These are phyloP conservation scores for Sogatella furcifera DNA, from an alignment of 1,140 invertebrate species.

Conservation along the genomic window DNA sequence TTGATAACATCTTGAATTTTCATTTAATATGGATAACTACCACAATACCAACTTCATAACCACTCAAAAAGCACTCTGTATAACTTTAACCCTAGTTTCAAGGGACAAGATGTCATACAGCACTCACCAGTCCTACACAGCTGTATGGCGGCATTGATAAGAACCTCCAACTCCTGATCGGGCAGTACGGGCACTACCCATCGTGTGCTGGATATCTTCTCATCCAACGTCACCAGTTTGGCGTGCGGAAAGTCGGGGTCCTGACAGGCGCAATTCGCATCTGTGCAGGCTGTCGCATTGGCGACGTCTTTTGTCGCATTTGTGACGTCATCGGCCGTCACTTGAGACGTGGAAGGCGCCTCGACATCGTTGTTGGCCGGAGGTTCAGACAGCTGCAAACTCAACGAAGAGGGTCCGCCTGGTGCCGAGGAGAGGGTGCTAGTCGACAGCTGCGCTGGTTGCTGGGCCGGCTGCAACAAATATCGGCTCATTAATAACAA, in stretches of 20 bases:
- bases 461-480: background rate
- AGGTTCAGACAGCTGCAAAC: background rate
- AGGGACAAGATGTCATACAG: too few species aligned
- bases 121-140: conserved; percentile 59
- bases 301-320: background rate
- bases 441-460: background rate
- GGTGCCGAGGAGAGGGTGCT: conserved; percentile 6
- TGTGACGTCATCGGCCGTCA: too few species aligned
- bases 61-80: too few species aligned
- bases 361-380: background rate
- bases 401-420: conserved; percentile 9
- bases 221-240: conserved; percentile 79
- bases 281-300: conserved; percentile 8
- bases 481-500: too few species aligned
- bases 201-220: conserved; percentile 87
- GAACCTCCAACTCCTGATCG: conserved; percentile 87
- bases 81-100: too few species aligned
- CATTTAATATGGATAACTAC: too few species aligned
- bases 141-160: conserved; percentile 81
- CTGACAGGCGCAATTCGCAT: conserved; percentile 14
- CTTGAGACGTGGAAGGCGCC: background rate
- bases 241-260: conserved; percentile 62
- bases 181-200: conserved; percentile 97
- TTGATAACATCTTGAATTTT: too few species aligned
- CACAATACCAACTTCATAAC: too few species aligned